Base-by-base conservation (phyloP, 2,888 invertebrate genomes). In the Macrophya annulata region DNA sequence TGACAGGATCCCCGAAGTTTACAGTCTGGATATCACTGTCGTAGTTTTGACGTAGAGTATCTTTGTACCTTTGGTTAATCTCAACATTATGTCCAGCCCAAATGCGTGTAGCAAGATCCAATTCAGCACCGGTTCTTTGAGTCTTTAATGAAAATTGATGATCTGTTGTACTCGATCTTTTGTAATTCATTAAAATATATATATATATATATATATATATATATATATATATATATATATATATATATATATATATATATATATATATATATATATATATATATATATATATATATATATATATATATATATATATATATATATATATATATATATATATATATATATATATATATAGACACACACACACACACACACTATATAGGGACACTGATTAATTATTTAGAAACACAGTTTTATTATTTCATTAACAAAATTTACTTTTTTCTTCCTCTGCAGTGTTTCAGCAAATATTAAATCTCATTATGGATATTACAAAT, bases 1-100 rank as follows among this genome's bases (percentile, higher is more conserved):
- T 87, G 0, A 88, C 87, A 0, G 94, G 87, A 85, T 96, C 92
- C 0, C 86, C 88, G 88, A 96, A 96, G 91, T 96, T 94, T 0
- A 96, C 87, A 4, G 90, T 89, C 8, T 92, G 89, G 0, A 96
- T 88, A 43, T 95, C 94, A 0, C 95, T 94, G 3, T 91, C 91
- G 89, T 96, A 96, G 84, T 94, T 91, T 1, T 92, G 88, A n/a
- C 91, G 90, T 48, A 96, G 89, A 83, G 93, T 91, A 2, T 91
- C 89, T 85, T 93, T 93, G 86, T 94, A 96, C 10, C 94, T 92
- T 12, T 93, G 92, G 8, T 93, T 92, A 17, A 92, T 51, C 5
- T 4, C 9, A 10, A 88, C 71, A 48, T 88, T 85, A 4, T 72
- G 48, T 8, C 87, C 87, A 0, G 87, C 37, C 93, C 93, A 93